Evolutionary conservation across 2,113 vertebrate species (phyloP).

Genomic region (Cochlearius cochlearius): DNA sequence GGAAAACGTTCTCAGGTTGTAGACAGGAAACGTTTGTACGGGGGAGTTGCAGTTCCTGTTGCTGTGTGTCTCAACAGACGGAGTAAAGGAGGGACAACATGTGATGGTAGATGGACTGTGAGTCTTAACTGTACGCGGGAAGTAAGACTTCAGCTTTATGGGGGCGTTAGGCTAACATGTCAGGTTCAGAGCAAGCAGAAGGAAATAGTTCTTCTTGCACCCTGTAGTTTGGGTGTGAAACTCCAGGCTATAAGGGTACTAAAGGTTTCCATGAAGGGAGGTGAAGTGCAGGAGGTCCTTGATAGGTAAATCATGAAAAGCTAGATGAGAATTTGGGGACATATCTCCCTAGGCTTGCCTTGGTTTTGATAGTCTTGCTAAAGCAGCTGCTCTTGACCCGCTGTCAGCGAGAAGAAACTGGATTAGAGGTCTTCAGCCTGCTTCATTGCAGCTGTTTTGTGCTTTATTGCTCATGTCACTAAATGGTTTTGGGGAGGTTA

Average conservation of each 20-base stretch:
- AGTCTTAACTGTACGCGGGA: neutral
- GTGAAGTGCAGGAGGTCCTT: neutral
- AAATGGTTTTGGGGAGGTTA: neutral
- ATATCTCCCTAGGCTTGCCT: neutral
- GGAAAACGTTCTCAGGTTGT: neutral
- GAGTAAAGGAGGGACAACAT: neutral
- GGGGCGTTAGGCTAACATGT: neutral
- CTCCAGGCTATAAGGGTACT: neutral
- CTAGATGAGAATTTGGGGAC: neutral
- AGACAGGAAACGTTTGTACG: accelerated
- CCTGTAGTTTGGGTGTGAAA: neutral
- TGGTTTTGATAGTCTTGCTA: neutral
- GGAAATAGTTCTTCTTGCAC: neutral
- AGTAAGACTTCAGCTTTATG: neutral
- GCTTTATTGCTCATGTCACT: neutral
- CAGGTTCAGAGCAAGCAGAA: neutral
- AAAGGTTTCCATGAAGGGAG: neutral
- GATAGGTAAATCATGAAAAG: neutral
- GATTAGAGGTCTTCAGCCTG: neutral
- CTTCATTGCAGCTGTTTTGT: neutral
- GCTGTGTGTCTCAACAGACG: neutral
- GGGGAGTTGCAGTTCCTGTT: neutral
- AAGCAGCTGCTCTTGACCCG: neutral
- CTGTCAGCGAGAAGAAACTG: neutral
- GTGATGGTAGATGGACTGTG: neutral